A percentile compares a stretch with the other conserved stretches of the same genome.
phyloP scores from a whole-genome alignment of 1,140 invertebrate species.

The Musca domestica region DNA sequence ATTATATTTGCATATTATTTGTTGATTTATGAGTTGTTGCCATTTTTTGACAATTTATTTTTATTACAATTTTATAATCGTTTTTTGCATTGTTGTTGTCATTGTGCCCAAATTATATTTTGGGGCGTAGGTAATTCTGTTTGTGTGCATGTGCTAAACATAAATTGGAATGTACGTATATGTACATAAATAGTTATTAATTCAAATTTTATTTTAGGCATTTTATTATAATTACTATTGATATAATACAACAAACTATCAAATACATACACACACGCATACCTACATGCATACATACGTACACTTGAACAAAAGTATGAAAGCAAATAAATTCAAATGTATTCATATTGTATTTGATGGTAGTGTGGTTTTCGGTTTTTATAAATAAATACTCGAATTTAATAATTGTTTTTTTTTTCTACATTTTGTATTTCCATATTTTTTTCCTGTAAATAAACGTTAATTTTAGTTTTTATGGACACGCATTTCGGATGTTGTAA shows the following conservation, averaged over 20 bases:
- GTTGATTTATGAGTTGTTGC: constrained; percentile 22
- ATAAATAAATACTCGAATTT: constrained; percentile 19
- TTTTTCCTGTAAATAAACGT: constrained; percentile 8
- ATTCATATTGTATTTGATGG: constrained; percentile 21
- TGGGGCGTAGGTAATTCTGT: not conserved
- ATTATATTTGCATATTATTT: constrained; percentile 20
- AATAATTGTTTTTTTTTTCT: not conserved
- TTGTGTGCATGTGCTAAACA: not conserved
- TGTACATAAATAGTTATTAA: constrained; percentile 21
- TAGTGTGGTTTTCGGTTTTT: constrained; percentile 13
- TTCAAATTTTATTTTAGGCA: constrained; percentile 23
- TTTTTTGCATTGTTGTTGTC: not conserved
- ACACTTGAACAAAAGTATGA: too few species aligned
- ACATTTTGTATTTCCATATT: not conserved
- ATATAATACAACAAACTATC: constrained; percentile 8
- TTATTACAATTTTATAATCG: constrained; percentile 22
- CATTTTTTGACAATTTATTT: constrained; percentile 23
- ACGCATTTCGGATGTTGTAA: constrained; percentile 1
- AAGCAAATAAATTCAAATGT: too few species aligned
- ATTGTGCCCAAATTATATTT: too few species aligned
- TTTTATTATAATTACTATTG: constrained; percentile 23
- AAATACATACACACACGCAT: not conserved
- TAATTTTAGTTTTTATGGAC: constrained; percentile 19
- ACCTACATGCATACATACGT: too few species aligned
- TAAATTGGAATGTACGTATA: not conserved